These are phyloP conservation scores for Unio pictorum DNA, from an alignment of 2,888 invertebrate species.

Conservation along the genomic window DNA sequence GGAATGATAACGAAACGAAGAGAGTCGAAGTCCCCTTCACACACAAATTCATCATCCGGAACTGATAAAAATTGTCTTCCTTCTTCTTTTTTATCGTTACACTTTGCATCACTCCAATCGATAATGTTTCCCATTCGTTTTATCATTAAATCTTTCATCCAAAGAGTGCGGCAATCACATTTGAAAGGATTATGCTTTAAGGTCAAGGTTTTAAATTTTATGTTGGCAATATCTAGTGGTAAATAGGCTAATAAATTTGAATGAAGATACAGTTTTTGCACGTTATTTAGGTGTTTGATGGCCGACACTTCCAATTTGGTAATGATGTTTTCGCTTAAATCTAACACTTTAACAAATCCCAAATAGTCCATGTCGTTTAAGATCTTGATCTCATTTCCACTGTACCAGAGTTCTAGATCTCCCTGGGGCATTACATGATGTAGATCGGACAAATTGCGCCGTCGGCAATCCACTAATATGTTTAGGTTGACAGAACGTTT, in stretches of 20 bases:
- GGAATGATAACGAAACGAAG: slow-evolving; percentile 27
- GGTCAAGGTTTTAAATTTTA: background rate
- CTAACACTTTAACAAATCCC: no score
- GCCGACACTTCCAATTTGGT: no score
- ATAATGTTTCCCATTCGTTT: slow-evolving; percentile 2
- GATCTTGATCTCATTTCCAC: slow-evolving; percentile 15
- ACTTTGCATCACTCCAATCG: slow-evolving; percentile 11
- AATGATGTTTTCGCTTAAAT: no score
- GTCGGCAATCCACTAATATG: slow-evolving; percentile 22
- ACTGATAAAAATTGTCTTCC: slow-evolving; percentile 21
- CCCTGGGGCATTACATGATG: slow-evolving; percentile 18
- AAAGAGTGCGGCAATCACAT: slow-evolving; percentile 28
- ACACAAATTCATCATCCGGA: slow-evolving; percentile 32
- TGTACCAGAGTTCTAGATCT: slow-evolving; percentile 22
- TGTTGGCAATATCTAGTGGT: no score
- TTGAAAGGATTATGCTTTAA: slow-evolving; percentile 20
- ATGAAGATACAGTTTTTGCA: no score
- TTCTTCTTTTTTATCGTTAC: slow-evolving; percentile 18
- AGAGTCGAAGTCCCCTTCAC: slow-evolving; percentile 27
- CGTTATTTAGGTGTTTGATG: no score
- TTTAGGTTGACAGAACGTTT: slow-evolving; percentile 7
- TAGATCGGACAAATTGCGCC: background rate
- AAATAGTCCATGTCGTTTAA: no score
- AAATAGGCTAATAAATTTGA: no score
- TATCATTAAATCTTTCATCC: slow-evolving; percentile 29